These are phyloP conservation scores for Microtus montanus DNA, from an alignment of 2,113 vertebrate genomes.

Conservation along the genomic window DNA sequence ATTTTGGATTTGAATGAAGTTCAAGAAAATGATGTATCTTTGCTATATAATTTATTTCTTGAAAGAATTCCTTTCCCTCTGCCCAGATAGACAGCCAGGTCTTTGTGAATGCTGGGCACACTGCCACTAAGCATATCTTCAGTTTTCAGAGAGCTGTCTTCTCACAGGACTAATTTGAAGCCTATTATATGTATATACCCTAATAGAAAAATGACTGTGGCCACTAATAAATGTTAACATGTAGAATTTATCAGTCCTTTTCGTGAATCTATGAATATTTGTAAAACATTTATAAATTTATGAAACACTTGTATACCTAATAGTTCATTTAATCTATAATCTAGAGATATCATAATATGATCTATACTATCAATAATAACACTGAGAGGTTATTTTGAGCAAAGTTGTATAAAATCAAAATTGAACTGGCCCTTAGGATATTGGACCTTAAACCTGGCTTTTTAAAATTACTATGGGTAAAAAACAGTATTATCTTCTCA, in stretches of 20 bases:
- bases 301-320: neutral
- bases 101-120: neutral
- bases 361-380: too few relatives aligned
- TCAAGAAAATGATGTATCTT: slow-evolving; percentile 54
- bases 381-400: too few relatives aligned
- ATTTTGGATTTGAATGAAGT: slow-evolving; percentile 9
- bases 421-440: neutral
- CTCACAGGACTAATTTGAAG: neutral
- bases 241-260: neutral
- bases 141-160: neutral
- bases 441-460: neutral
- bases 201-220: neutral
- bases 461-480: neutral
- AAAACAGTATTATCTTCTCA: neutral
- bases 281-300: neutral
- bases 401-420: too few relatives aligned
- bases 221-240: neutral
- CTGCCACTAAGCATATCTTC: neutral
- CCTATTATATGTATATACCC: neutral
- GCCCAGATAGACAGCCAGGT: neutral
- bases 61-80: neutral
- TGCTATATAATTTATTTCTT: neutral
- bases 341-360: too few relatives aligned
- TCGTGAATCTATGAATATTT: neutral
- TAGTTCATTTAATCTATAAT: too few relatives aligned